Evolutionary conservation across 2,113 vertebrate genomes (phyloP).

Genomic region (Microcebus jonahi): DNA sequence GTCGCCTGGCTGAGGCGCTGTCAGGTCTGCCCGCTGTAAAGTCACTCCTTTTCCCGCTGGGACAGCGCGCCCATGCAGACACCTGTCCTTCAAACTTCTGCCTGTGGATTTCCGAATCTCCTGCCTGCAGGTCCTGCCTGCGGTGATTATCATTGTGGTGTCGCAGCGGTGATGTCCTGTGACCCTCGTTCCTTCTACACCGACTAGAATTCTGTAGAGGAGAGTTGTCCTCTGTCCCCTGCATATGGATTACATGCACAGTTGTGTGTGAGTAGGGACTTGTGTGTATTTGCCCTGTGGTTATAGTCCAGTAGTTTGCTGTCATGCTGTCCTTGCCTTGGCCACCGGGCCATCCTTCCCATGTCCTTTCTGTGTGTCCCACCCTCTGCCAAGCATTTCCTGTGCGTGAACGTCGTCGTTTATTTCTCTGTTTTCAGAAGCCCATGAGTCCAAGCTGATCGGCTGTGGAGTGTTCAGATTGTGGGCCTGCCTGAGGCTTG

Average conservation of each 20-base stretch:
- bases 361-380: rapidly evolving
- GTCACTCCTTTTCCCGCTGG: not conserved
- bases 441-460: not conserved
- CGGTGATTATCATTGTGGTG: rapidly evolving
- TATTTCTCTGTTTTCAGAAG: not conserved
- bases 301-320: not conserved
- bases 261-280: not conserved
- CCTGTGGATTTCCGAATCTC: rapidly evolving
- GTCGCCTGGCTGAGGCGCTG: too few species aligned
- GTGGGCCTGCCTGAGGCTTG: not conserved
- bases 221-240: not conserved
- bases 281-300: rapidly evolving
- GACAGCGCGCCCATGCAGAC: not conserved
- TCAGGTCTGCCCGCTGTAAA: not conserved
- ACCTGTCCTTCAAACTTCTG: not conserved
- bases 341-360: rapidly evolving
- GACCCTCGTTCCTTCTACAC: not conserved
- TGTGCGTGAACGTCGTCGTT: not conserved
- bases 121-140: rapidly evolving
- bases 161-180: not conserved
- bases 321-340: not conserved
- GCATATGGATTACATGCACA: too few species aligned
- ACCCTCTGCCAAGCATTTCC: too few species aligned
- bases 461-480: not conserved
- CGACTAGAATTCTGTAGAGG: not conserved